Conservation (phyloP, 2,113 vertebrate species). For the Antidorcas marsupialis region DNA sequence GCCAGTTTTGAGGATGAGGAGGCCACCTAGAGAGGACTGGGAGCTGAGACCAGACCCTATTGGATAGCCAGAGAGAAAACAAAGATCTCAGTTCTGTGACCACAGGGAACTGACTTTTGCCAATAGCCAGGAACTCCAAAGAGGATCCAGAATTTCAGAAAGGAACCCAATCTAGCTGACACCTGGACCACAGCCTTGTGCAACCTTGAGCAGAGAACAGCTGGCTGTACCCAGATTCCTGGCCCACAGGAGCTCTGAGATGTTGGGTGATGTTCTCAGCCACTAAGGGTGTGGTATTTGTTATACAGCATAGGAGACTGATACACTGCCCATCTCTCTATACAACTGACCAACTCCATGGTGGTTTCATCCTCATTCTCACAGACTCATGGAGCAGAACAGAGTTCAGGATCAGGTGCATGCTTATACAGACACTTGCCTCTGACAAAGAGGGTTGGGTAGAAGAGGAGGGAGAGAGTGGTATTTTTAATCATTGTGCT, state of each 20-base stretch:
- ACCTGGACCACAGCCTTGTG: not conserved
- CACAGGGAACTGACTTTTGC: not conserved
- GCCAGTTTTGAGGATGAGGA: not conserved
- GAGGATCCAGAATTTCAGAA: not conserved
- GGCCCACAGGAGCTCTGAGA: not conserved
- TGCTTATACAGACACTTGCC: not conserved
- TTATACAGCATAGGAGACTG: accelerated
- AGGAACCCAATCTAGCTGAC: not conserved
- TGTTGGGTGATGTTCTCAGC: accelerated
- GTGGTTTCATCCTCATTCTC: not conserved
- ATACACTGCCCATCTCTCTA: not conserved
- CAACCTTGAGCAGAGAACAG: not conserved
- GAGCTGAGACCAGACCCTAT: not conserved
- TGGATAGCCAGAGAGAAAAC: not conserved
- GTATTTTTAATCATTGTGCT: not conserved
- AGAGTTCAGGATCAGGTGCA: not conserved
- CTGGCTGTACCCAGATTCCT: accelerated
- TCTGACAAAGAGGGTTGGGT: not conserved
- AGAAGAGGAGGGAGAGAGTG: not conserved
- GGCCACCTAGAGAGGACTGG: too few species aligned
- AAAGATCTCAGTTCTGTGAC: not conserved
- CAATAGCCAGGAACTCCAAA: not conserved
- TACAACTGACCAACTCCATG: not conserved
- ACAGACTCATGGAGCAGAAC: not conserved
- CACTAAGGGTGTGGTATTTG: too few species aligned